A percentile compares a stretch with the other conserved stretches of the same genome.
Evolutionary conservation across 2,113 vertebrate species (phyloP).

Genomic region (Stegostoma tigrinum): DNA sequence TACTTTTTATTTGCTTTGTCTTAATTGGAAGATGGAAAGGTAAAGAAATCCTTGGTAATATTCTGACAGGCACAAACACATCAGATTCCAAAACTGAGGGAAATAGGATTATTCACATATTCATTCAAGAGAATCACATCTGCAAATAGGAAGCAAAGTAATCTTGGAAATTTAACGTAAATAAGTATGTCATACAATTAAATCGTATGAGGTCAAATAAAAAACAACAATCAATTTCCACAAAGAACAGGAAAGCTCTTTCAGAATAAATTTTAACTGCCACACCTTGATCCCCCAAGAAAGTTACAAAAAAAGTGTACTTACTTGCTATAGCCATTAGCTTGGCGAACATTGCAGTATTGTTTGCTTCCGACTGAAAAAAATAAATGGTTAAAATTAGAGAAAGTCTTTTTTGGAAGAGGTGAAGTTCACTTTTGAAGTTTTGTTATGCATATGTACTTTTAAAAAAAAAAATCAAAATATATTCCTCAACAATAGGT

Average conservation of each 20-base stretch:
- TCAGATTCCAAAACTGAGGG: neutral
- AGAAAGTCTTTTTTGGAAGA: conserved; percentile 26
- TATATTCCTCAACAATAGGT: neutral
- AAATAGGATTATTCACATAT: neutral
- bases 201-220: neutral
- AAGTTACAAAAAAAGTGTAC: conserved; percentile 46
- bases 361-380: conserved; percentile 88
- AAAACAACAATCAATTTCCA: neutral
- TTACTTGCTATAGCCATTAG: conserved; percentile 96
- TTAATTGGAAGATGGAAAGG: neutral
- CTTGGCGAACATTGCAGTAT: conserved; percentile 88
- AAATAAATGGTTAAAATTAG: conserved; percentile 39
- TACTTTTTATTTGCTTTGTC: neutral
- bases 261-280: neutral
- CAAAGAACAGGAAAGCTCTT: neutral
- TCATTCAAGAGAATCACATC: neutral
- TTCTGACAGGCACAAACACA: neutral
- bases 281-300: neutral
- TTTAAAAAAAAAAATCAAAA: neutral
- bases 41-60: neutral
- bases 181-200: neutral
- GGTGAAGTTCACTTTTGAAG: neutral
- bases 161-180: neutral
- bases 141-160: neutral
- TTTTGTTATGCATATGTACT: neutral